Base-by-base conservation (phyloP, 1,140 invertebrate species). In the Tribolium madens region DNA sequence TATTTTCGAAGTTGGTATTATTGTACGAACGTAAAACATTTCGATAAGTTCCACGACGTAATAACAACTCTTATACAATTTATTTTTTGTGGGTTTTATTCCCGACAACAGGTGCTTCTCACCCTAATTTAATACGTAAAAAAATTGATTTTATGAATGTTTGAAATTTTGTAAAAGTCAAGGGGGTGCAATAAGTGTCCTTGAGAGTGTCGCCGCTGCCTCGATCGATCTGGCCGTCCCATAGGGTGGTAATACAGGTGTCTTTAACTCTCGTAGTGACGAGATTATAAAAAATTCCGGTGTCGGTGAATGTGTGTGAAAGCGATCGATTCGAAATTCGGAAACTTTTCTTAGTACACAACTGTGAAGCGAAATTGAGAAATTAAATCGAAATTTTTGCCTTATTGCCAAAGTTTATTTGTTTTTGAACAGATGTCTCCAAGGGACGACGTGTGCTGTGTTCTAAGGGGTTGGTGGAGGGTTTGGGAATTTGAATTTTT, bases 361-460 rank as follows among this genome's bases (percentile, higher is more conserved):
- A 7, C 57, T 2, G 31, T 13, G 57, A 64, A 64, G 26, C 26
- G 57, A 33, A 18, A 64, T 64, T 64, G 57, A 64, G 57, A 64
- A 64, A 64, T 64, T 64, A 64, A 64, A 64, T 31, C 57, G n/a
- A 15, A 33, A 64, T 64, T 64, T 64, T 64, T 64, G 21, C 57
- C 18, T 64, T 64, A 64, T 64, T 64, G 57, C 21, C 12, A 64
- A 64, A 64, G 57, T 64, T 64, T 64, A 64, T 64, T 64, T 33
- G 21, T 64, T 64, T 33, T 33, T 18, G 26, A 64, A 33, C 57
- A 64, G 57, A 64, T 64, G 57, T 64, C 26, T 3, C 26, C 21
- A 0, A 18, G 14, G 6, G 17, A 50, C 48, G 12, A 17, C 52
- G 10, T 18, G 52, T 57, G 52, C 6, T 50, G 48, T 10, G 36